Base-by-base conservation (phyloP, 2,113 vertebrate species). In the Eulemur macaco region DNA sequence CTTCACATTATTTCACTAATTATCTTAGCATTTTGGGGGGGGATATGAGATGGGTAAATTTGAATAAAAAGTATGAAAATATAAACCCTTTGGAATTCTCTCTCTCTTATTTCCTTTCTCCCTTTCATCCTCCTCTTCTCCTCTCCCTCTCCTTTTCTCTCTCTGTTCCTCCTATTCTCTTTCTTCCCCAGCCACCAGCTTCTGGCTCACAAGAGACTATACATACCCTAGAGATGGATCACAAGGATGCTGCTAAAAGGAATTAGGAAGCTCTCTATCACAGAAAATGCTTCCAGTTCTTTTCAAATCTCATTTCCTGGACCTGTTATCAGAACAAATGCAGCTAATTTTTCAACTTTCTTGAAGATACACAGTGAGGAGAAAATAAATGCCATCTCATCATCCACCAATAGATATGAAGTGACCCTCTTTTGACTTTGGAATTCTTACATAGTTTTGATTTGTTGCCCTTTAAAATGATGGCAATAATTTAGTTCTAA, bases 291-390 rank as follows among this genome's bases (percentile, higher is more conserved):
- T 68, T 86, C 56, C 17, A 78, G 4, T 73, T 83, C 42, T 86
- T 64, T 89, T 42, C 31, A 63, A 39, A 84, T 80, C n/a, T 90
- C 56, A 83, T 80, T 83, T 90, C 63, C n/a, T 92, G 29, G n/a
- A 42, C 42, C 17, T 90, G 9, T 73, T 68, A 60, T 83, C 54
- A 74, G 60, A 77, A 63, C 20, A 11, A 47, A 9, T 17, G 27
- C 12, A 50, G 81, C 42, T 84, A 89, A 83, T 64, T 78, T 92
- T 94, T 87, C 93, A 96, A 29, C 63, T 58, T 82, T 66, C 52
- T 66, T 78, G 60, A 76, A 77, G 63, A 82, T 20, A 56, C 25
- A 63, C 13, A n/a, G 5, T 12, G 25, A 94, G 11, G 18, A 89
- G 37, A 47, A 95, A 87, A 78, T 52, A 86, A 78, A 74, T 37